Evolutionary conservation across 2,797 vertebrate genomes (phyloP).

Genomic region (Staurois parvus): DNA sequence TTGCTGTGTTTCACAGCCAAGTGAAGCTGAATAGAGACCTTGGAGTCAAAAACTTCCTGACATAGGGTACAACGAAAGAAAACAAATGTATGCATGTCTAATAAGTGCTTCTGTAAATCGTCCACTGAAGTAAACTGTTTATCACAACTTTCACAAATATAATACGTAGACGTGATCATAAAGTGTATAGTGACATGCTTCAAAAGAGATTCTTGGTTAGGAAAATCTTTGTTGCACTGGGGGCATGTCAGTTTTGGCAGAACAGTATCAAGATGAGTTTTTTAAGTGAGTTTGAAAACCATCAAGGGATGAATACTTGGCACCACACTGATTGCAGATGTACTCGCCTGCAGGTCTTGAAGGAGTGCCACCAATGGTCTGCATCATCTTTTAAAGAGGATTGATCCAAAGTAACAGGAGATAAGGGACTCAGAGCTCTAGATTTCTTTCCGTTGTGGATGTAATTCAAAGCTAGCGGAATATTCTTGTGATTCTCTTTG

Average conservation of each 20-base stretch:
- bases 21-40: constrained; percentile 96
- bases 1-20: constrained; percentile 98
- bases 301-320: constrained; percentile 94
- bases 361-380: constrained; percentile 82
- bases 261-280: constrained; percentile 93
- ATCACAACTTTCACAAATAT: constrained; percentile 98
- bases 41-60: constrained; percentile 97
- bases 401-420: constrained; percentile 91
- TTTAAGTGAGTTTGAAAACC: constrained; percentile 98
- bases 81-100: constrained; percentile 98
- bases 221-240: constrained; percentile 98
- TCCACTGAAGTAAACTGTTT: constrained; percentile 98
- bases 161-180: constrained; percentile 95
- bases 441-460: constrained; percentile 97
- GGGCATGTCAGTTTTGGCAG: constrained; percentile 93
- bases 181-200: constrained; percentile 97
- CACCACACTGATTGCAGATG: constrained; percentile 98
- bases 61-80: constrained; percentile 98
- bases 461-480: constrained; percentile 97
- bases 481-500: constrained; percentile 99
- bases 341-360: constrained; percentile 89
- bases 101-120: constrained; percentile 94
- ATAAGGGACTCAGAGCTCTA: constrained; percentile 93
- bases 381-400: constrained; percentile 89
- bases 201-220: constrained; percentile 93